Base-by-base conservation (phyloP, 2,888 invertebrate species). In the Argynnis bischoffii region DNA sequence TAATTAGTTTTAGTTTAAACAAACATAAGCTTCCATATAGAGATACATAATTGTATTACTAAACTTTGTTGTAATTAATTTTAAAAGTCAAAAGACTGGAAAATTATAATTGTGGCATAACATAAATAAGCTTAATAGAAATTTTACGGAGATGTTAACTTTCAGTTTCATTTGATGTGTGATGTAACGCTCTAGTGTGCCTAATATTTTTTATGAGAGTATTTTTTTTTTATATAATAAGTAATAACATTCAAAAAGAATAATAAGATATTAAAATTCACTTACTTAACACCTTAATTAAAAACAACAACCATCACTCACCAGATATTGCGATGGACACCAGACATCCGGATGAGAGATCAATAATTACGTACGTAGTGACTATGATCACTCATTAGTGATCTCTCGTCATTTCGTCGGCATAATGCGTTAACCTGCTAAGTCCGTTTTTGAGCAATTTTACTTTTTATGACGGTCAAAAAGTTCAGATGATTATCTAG, bases 321-420 rank as follows among this genome's bases (percentile, higher is more conserved):
- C 0, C 81, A 96, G 98, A 99, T 93, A 98, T 99, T 59, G 99
- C 97, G 82, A 99, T 99, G 55, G 99, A 99, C n/a, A n/a, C n/a
- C n/a, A n/a, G n/a, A 84, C 98, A 98, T 89, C 99, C 99, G 0
- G 99, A 99, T 84, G 99, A 99, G 93, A 99, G 99, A 89, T 99
- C 99, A 0, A 99, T 99, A 85, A 99, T 99, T 81, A 99, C 99
- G 0, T 99, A 99, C 83, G 99, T 99, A 72, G 99, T 99, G 72
- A 99, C 99, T 99, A 99, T 92, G 99, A 99, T 92, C 99, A 99
- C 89, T 99, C 26, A 5, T 4, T 26, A 4, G 26, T 26, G 26
- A 26, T 26, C 26, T 26, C 26, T 26, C 26, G 26, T 26, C 26
- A 26, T 26, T 3, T 26, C 26, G 26, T 26, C 26, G 26, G 26